phyloP scores from a whole-genome alignment of 2,113 vertebrate genomes.

The Etheostoma cragini region DNA sequence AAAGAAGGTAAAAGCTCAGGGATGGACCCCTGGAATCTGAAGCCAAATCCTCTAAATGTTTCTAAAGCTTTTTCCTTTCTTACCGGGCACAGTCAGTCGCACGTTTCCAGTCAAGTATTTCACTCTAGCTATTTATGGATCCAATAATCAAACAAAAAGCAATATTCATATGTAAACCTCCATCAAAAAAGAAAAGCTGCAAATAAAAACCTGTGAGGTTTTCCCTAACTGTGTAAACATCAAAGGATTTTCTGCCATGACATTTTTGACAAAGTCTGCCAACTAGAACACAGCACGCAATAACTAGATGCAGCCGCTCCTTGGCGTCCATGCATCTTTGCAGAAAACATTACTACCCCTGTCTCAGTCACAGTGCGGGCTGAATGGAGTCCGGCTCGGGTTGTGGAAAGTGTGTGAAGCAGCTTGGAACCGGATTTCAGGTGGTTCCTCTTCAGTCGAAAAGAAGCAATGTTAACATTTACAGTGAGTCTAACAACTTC shows the following conservation, averaged over 20 bases:
- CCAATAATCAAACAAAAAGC: neutral
- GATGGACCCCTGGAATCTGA: neutral
- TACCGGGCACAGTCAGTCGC: too few species aligned
- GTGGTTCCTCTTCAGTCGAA: neutral
- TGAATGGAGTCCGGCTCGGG: too few species aligned
- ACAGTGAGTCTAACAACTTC: slow-evolving; percentile 3
- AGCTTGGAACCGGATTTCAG: neutral
- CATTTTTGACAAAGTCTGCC: neutral
- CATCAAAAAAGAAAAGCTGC: neutral
- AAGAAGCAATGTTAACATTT: neutral
- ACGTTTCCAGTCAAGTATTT: too few species aligned
- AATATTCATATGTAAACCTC: neutral
- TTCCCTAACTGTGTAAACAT: neutral
- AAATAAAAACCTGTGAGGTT: neutral
- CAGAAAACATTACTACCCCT: neutral
- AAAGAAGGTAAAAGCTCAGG: too few species aligned
- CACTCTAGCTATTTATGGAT: neutral
- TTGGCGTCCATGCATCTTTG: neutral
- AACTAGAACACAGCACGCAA: neutral
- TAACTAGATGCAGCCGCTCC: neutral
- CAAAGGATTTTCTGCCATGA: neutral
- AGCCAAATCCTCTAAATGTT: neutral
- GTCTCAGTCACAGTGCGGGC: too few species aligned
- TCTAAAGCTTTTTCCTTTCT: neutral
- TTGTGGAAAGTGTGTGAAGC: neutral